Base-by-base conservation (phyloP, 2,888 invertebrate genomes). In the Drosophila melanosoma region DNA sequence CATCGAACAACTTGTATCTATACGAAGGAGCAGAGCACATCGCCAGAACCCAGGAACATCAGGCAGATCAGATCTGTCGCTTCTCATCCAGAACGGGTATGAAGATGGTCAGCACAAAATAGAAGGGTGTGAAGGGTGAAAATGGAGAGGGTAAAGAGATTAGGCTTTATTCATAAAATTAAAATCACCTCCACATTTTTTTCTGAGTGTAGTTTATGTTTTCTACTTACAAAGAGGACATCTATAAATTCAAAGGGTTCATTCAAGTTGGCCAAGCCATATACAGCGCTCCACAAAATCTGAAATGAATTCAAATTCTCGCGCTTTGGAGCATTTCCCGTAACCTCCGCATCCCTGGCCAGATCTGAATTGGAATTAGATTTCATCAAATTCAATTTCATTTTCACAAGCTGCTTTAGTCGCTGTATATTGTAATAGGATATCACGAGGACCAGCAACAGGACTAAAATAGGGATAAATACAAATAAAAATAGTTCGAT, bases 211-310 rank as follows among this genome's bases (percentile, higher is more conserved):
- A 35, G 1, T 10, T 20, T 3, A 5, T 1, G 8, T 8, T 38
- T 2, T n/a, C 8, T 10, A 49, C 64, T 45, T n/a, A 83, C 83
- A 29, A 73, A 63, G 4, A 61, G 0, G 2, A 64, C 32, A 0
- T 15, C 42, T 32, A 62, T 11, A 7, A 20, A 0, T 17, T 17
- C 20, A 23, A 51, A 26, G 26, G 7, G 45, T n/a, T n/a, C n/a
- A n/a, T n/a, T n/a, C n/a, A n/a, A n/a, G n/a, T n/a, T n/a, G n/a
- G n/a, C n/a, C n/a, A n/a, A n/a, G n/a, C 78, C 85, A 35, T 87
- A 78, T 0, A 84, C 72, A 8, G 78, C 42, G 0, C n/a, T n/a
- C 70, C 57, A 53, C 87, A 85, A 84, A 45, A 84, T 23, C 0
- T 17, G 12, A 1, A n/a, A 17, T 1, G 6, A 29, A 1, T 29